Base-by-base conservation (phyloP, 2,888 invertebrate genomes). In the Stenotaenia linearis region DNA sequence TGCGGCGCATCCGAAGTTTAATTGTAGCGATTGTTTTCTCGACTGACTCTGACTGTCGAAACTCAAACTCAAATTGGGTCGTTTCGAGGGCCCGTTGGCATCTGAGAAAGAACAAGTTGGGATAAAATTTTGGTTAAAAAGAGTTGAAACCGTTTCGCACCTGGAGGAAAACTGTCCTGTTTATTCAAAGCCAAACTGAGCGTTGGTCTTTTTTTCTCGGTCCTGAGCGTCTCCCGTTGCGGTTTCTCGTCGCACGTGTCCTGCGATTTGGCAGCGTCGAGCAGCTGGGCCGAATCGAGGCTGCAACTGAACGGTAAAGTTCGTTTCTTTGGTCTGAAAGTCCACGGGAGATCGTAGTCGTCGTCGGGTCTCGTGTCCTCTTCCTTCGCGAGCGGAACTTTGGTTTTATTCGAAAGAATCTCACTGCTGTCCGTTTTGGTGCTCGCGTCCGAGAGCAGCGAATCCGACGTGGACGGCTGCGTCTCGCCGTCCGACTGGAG, bases 1-100 rank as follows among this genome's bases (percentile, higher is more conserved):
- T 80, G 89, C 89, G 80, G 88, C 85, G 75, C 87, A 86, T 37
- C 85, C 86, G 81, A 88, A 86, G 82, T 89, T 88, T 80, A 89
- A 84, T 40, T 86, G 86, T 28, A 88, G 86, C 83, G 35, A 40
- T n/a, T 75, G 25, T 78, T 80, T 80, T 45, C 80, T 81, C 79
- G 80, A 80, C 75, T 82, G 82, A 69, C 81, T 81, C 23, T 80
- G 80, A 61, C 56, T 32, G 74, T 76, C 78, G 61, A 81, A 77
- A 32, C 79, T 81, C 74, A 81, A 32, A 6, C 69, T 18, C 32
- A 81, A 77, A 50, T 37, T 50, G 28, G 35, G 56, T 15, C 77
- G 69, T 56, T 79, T 69, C 23, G 77, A 21, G 32, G 79, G 50
- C 56, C 21, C 56, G 10, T 56, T 56, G 10, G 56, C 18, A 6